Base-by-base conservation (phyloP, 2,797 vertebrate genomes). In the Tamandua tetradactyla region DNA sequence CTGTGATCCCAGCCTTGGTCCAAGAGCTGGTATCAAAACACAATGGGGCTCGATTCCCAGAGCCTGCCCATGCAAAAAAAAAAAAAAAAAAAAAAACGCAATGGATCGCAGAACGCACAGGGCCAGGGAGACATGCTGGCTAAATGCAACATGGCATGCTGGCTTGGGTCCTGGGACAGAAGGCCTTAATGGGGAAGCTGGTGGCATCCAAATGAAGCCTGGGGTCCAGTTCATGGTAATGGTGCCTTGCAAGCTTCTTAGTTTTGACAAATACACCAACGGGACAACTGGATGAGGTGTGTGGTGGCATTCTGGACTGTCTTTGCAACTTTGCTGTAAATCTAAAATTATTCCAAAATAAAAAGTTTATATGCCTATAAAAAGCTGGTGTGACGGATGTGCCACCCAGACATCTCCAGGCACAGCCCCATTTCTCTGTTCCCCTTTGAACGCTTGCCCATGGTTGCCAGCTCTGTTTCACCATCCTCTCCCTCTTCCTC, bases 181-280 rank as follows among this genome's bases (percentile, higher is more conserved):
- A 20, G 7, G 3, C 55, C 55, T 20, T 55, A 5, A 6, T 10
- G 69, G 87, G 64, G 42, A 61, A 32, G 47, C n/a, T 2, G 30
- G 59, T 1, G 25, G 55, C 27, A 18, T 9, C 78, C 35, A 61
- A 37, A 30, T 10, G 7, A 30, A 76, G 86, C 20, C 76, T 49
- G 85, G 25, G 30, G 35, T 10, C 6, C 0, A 23, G 59, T 20
- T 32, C 1, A 10, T 4, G 1, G 5, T 0, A 0, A 1, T 0
- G 66, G 42, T 18, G 68, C n/a, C 0, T 8, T 10, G 35, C 37
- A 27, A 5, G 13, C 7, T 17, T 23, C 82, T 27, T 2, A 22
- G 80, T 17, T 3, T 10, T 7, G 22, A 42, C 62, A 4, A 1
- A 81, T 0, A 23, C 13, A 1, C 20, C 10, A 1, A 1, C 17